A percentile compares a stretch with the other conserved stretches of the same genome.
These are phyloP conservation scores for Chymomyza costata DNA, from an alignment of 1,140 invertebrate genomes.

Conservation along the genomic window DNA sequence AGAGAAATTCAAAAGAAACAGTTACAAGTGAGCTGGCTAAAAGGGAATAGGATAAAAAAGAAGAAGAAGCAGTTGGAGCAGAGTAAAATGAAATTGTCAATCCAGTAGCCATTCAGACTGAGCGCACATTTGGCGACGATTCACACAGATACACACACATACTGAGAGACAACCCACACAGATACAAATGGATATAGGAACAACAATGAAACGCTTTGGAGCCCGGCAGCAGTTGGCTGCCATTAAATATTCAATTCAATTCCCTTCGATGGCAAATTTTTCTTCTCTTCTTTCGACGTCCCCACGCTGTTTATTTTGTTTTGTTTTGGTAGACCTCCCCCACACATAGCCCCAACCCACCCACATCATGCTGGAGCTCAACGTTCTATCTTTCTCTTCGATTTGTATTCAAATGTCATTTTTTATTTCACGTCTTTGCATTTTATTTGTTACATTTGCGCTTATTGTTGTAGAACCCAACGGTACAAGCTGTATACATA, in stretches of 20 bases:
- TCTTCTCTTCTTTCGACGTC: constrained; percentile 8
- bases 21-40: constrained; percentile 1
- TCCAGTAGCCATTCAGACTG: constrained; percentile 15
- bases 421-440: constrained; percentile 70
- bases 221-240: constrained; percentile 60
- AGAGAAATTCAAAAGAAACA: constrained; percentile 18
- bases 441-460: constrained; percentile 72
- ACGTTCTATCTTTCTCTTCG: constrained; percentile 37
- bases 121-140: constrained; percentile 24
- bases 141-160: constrained; percentile 8
- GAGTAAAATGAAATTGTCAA: constrained; percentile 10
- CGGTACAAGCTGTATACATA: constrained; percentile 6
- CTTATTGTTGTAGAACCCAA: constrained; percentile 29
- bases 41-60: constrained; percentile 17
- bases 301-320: neutral
- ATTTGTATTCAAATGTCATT: constrained; percentile 74
- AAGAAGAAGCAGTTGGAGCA: too few relatives aligned
- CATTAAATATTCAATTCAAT: constrained; percentile 70
- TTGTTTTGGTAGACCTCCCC: constrained; percentile 11
- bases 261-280: constrained; percentile 17
- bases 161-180: constrained; percentile 1
- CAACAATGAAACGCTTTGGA: constrained; percentile 7
- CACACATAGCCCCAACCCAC: neutral
- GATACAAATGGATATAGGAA: too few relatives aligned
- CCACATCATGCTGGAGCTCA: too few relatives aligned